Percentiles rank a stretch among this genome's conserved stretches.
Conservation (phyloP, 2,797 vertebrate species). For the Microctenopoma steveboyesi region DNA sequence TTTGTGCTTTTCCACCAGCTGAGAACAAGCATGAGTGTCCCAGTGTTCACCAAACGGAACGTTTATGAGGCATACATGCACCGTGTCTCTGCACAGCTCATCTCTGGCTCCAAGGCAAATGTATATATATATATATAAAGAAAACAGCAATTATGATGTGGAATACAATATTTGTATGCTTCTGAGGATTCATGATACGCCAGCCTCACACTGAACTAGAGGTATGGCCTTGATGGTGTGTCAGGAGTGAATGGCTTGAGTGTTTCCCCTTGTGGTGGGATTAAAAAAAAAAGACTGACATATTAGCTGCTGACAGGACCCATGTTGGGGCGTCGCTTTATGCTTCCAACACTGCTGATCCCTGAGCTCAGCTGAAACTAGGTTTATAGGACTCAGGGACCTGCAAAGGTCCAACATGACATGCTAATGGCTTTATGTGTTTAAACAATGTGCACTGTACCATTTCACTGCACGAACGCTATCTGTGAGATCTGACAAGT, state of each 20-base stretch:
- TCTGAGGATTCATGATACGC: constrained; percentile 42
- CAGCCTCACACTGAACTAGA: constrained; percentile 42
- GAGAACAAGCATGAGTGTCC: constrained; percentile 1
- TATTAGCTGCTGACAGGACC: constrained; percentile 75
- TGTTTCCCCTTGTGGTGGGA: constrained; percentile 59
- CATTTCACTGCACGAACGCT: constrained; percentile 59
- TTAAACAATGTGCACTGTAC: constrained; percentile 57
- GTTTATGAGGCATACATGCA: constrained; percentile 50
- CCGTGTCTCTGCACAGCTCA: constrained; percentile 36
- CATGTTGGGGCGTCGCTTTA: constrained; percentile 53
- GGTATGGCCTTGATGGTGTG: constrained; percentile 24
- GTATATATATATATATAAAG: constrained; percentile 25
- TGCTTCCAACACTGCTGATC: constrained; percentile 55
- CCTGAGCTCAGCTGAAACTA: constrained; percentile 27
- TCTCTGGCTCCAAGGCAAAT: constrained; percentile 19
- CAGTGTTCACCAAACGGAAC: constrained; percentile 16
- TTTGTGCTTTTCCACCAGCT: constrained; percentile 21
- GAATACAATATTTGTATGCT: constrained; percentile 52
- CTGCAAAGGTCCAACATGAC: constrained; percentile 50
- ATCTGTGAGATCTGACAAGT: constrained; percentile 73
- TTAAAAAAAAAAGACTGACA: constrained; percentile 60
- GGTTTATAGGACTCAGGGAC: constrained; percentile 61
- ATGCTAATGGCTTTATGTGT: constrained; percentile 70
- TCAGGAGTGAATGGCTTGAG: constrained; percentile 40
- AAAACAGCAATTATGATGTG: constrained; percentile 50